Evolutionary conservation across 2,888 invertebrate species (phyloP), one percentile per base, ranked within the genome.

Genomic region (Empis livida): DNA sequence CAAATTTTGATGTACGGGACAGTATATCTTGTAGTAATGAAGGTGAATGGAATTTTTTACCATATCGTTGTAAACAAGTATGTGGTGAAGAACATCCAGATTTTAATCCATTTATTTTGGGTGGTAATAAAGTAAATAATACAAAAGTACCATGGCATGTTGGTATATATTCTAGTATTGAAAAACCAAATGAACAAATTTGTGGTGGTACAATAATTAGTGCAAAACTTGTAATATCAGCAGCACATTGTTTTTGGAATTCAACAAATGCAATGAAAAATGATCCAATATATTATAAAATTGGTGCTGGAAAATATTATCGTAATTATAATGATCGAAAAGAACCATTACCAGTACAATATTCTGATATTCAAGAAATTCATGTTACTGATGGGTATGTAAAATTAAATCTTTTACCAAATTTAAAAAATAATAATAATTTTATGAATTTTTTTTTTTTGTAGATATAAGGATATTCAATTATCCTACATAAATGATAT

Each of bases 401-500:
- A 35, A 5, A 35, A 27, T 27, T 27, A 35, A 13, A 35, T 2
- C 13, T n/a, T 35, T 35, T 35, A 2, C n/a, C 5, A 35, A 35
- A 35, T 35, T 8, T 4, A 35, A 8, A 35, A 2, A 13, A 35
- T n/a, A 35, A 35, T 5, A n/a, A 35, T 35, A n/a, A n/a, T 35
- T 41, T 41, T 39, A n/a, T n/a, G n/a, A n/a, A n/a, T n/a, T 13
- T 10, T 49, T 10, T 45, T 41, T 13, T 32, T 43, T 58, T 45
- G 1, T n/a, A 52, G 55, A 9, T 54, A 54, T 20, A 27, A 31
- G 2, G 63, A 60, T n/a, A 48, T 45, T 13, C 16, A 43, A n/a
- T 56, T 55, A 9, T 52, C 54, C 11, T 65, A 56, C 45, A 46
- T 48, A 17, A 53, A 53, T 10, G 70, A 70, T 53, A 60, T 70